These are phyloP conservation scores for Amiota communis DNA, from an alignment of 2,888 invertebrate genomes.

Conservation along the genomic window DNA sequence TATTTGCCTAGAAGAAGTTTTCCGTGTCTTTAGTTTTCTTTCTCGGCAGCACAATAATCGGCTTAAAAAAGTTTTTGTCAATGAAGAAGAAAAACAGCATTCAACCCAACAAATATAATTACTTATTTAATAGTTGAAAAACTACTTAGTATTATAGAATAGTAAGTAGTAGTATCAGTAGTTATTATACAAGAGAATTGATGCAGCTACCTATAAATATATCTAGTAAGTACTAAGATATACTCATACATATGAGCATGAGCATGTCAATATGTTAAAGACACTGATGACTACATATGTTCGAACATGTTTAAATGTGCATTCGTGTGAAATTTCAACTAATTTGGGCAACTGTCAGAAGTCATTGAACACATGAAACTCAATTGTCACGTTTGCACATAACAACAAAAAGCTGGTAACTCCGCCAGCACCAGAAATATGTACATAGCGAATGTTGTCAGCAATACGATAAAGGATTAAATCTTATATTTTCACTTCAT, in stretches of 20 bases:
- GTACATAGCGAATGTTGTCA: not conserved
- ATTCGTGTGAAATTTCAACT: constrained; percentile 61
- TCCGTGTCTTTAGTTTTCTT: too few species aligned
- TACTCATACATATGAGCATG: too few species aligned
- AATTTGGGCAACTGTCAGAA: constrained; percentile 67
- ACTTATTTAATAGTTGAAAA: not conserved
- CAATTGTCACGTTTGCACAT: constrained; percentile 57
- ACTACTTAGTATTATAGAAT: too few species aligned
- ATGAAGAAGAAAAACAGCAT: too few species aligned
- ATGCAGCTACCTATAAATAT: too few species aligned
- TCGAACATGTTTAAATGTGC: constrained; percentile 34
- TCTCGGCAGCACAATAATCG: not conserved
- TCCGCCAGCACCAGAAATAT: too few species aligned
- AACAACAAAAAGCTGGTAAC: not conserved
- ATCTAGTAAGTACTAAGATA: too few species aligned
- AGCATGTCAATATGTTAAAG: too few species aligned
- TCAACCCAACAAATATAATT: not conserved
- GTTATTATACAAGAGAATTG: too few species aligned
- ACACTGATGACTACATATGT: not conserved
- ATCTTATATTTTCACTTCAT: not conserved
- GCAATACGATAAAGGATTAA: constrained; percentile 27
- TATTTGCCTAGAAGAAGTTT: not conserved
- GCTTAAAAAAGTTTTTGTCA: constrained; percentile 11
- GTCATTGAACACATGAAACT: constrained; percentile 65
- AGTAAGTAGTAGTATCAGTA: too few species aligned